Conservation (phyloP, 2,888 invertebrate species). For the Ephialtes manifestator region DNA sequence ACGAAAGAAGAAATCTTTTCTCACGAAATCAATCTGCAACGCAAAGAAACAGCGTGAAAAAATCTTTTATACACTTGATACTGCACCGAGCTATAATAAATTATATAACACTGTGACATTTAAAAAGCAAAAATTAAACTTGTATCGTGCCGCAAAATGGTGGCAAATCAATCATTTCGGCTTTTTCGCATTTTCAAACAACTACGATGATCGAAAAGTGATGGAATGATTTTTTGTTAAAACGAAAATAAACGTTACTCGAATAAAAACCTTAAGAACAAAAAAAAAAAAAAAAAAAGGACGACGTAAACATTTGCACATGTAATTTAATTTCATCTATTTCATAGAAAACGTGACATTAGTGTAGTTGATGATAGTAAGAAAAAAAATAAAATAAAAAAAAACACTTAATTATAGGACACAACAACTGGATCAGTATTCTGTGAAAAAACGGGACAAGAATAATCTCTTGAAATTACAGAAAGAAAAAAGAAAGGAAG, state of each 20-base stretch:
- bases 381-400: conserved; percentile 41
- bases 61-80: conserved; percentile 69
- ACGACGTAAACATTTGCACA: conserved; percentile 65
- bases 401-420: conserved; percentile 62
- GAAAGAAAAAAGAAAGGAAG: conserved; percentile 22
- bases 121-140: conserved; percentile 58
- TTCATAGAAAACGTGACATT: conserved; percentile 69
- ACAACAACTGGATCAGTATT: conserved; percentile 61
- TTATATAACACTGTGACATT: conserved; percentile 67
- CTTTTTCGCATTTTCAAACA: conserved; percentile 49
- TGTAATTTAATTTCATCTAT: conserved; percentile 69
- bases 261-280: conserved; percentile 53
- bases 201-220: conserved; percentile 48
- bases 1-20: conserved; percentile 40
- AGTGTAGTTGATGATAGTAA: conserved; percentile 68
- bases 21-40: conserved; percentile 56
- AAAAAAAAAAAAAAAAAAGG: conserved; percentile 42
- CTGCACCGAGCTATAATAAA: conserved; percentile 71
- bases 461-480: conserved; percentile 31
- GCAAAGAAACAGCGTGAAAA: conserved; percentile 46
- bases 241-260: conserved; percentile 55
- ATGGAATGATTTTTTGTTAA: conserved; percentile 52
- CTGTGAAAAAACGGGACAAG: conserved; percentile 54
- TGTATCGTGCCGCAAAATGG: conserved; percentile 56
- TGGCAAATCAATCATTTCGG: conserved; percentile 60